Percentiles rank a stretch among this genome's conserved stretches.
phyloP scores from a whole-genome alignment of 1,140 invertebrate species.

The Megathymus violae region DNA sequence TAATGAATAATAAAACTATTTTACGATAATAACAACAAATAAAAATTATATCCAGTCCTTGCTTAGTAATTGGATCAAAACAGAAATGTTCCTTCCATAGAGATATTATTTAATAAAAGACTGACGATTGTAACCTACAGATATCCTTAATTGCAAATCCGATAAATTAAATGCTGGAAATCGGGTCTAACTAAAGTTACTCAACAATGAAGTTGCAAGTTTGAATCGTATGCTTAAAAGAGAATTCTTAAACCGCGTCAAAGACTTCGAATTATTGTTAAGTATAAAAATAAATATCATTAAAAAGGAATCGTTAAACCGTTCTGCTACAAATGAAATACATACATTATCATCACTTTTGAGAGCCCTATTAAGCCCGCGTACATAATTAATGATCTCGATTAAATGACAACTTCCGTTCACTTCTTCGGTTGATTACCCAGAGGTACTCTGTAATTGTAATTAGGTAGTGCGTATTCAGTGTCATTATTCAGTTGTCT shows the following conservation, averaged over 20 bases:
- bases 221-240: neutral
- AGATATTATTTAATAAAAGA: too few species aligned
- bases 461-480: conserved; percentile 48
- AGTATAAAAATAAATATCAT: conserved; percentile 22
- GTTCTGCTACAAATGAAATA: conserved; percentile 21
- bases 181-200: neutral
- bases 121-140: too few species aligned
- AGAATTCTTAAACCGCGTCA: neutral
- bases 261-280: neutral
- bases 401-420: conserved; percentile 50
- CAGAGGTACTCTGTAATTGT: conserved; percentile 45
- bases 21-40: too few species aligned
- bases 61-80: too few species aligned
- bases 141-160: too few species aligned
- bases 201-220: neutral
- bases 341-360: conserved; percentile 34
- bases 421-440: conserved; percentile 47
- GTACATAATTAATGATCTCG: conserved; percentile 51
- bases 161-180: too few species aligned
- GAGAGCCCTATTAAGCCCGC: conserved; percentile 41
- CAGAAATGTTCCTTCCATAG: too few species aligned
- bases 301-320: conserved; percentile 21
- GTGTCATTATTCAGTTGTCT: conserved; percentile 72
- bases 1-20: too few species aligned
- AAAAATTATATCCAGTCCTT: too few species aligned